Conservation (phyloP, 2,888 invertebrate genomes). For the Nomada ruficornis region DNA sequence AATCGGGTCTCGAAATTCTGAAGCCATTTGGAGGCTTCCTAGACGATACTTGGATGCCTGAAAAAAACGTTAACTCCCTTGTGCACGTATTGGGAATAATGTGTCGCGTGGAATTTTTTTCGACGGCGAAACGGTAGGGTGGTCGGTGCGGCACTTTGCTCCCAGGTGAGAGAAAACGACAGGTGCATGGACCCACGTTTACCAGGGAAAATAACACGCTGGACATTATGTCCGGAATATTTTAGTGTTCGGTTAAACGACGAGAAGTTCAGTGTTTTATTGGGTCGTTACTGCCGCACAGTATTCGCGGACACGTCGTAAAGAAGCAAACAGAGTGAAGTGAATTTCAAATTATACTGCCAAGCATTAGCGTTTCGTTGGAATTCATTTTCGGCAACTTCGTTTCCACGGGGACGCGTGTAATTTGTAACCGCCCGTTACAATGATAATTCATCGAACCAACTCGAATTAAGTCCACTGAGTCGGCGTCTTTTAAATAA, state of each 20-base stretch:
- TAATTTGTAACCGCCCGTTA: not conserved
- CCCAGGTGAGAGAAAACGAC: not conserved
- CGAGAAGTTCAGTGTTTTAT: conserved; percentile 27
- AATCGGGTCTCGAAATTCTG: too few relatives aligned
- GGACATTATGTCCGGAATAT: conserved; percentile 18
- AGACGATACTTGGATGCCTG: too few relatives aligned
- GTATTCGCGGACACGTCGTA: conserved; percentile 1
- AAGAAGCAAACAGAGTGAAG: conserved; percentile 4
- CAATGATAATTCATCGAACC: not conserved
- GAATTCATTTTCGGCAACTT: conserved; percentile 32
- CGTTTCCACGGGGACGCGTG: not conserved
- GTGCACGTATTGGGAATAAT: too few relatives aligned
- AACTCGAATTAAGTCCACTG: not conserved
- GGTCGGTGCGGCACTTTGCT: too few relatives aligned
- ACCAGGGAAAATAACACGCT: conserved; percentile 22
- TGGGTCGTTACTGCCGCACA: conserved; percentile 9
- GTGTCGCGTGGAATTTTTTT: too few relatives aligned
- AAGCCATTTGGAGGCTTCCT: too few relatives aligned
- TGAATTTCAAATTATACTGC: conserved; percentile 26
- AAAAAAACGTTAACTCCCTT: too few relatives aligned
- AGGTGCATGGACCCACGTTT: not conserved
- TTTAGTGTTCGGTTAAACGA: conserved; percentile 31
- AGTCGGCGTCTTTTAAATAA: conserved; percentile 67
- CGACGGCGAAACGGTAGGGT: too few relatives aligned
- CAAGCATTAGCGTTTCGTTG: conserved; percentile 3